A percentile compares a stretch with the other conserved stretches of the same genome.
These are phyloP conservation scores for Lordiphosa stackelbergi DNA, from an alignment of 1,140 invertebrate genomes.

Conservation along the genomic window DNA sequence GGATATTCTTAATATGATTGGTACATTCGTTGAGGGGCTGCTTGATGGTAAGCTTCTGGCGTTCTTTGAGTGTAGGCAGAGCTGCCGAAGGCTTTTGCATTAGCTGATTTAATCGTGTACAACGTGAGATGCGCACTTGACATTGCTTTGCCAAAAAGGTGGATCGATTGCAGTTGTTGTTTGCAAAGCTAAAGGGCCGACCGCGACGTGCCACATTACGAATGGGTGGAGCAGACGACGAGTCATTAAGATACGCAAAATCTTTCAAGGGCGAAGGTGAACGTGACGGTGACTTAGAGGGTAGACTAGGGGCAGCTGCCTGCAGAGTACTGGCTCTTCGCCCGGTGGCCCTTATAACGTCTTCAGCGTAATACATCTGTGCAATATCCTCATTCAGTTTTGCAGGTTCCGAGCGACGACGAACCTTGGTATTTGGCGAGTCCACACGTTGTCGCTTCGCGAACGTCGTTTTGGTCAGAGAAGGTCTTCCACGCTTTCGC, in stretches of 20 bases:
- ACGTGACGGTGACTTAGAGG: neutral
- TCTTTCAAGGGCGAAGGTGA: neutral
- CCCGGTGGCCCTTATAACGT: constrained; percentile 79
- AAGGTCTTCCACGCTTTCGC: constrained; percentile 17
- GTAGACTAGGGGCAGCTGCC: neutral
- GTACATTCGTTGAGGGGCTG: too few relatives aligned
- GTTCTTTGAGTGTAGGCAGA: too few relatives aligned
- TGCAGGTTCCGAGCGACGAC: constrained; percentile 78
- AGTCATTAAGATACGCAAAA: too few relatives aligned
- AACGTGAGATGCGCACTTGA: neutral
- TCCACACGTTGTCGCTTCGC: constrained; percentile 9
- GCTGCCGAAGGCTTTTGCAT: neutral
- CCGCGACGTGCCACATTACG: constrained; percentile 52
- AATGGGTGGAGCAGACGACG: neutral
- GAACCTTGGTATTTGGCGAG: neutral
- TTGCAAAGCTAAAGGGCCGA: neutral
- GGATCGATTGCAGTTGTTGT: constrained; percentile 5
- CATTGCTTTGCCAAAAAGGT: neutral
- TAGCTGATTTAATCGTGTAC: neutral
- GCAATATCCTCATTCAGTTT: constrained; percentile 81
- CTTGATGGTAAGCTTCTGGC: too few relatives aligned
- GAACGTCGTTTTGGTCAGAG: neutral
- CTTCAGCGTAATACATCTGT: constrained; percentile 78
- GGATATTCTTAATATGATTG: constrained; percentile 10
- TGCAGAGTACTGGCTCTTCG: constrained; percentile 74